Conservation (phyloP, 1,140 invertebrate genomes). For the Glossosoma conforme region DNA sequence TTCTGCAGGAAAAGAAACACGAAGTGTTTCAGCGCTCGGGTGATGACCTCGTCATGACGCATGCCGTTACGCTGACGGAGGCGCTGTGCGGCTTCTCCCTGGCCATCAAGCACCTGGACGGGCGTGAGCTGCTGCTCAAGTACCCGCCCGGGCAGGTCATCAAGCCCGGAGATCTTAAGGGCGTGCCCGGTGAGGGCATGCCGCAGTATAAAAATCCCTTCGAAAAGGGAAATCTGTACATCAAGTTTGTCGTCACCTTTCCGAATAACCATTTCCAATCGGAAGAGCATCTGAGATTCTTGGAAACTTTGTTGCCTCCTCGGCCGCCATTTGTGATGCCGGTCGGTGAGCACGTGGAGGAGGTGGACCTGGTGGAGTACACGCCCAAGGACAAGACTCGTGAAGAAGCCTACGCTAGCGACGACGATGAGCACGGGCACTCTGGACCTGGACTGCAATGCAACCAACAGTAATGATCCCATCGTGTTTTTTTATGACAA, state of each 20-base stretch:
- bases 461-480: slow-evolving; percentile 64
- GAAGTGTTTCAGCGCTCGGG: slow-evolving; percentile 67
- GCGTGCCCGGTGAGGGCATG: slow-evolving; percentile 85
- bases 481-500: too few species aligned
- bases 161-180: slow-evolving; percentile 74
- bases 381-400: slow-evolving; percentile 54
- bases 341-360: slow-evolving; percentile 71
- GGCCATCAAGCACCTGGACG: slow-evolving; percentile 80
- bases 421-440: slow-evolving; percentile 59
- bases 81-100: slow-evolving; percentile 86
- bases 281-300: slow-evolving; percentile 60
- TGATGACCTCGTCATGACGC: slow-evolving; percentile 71
- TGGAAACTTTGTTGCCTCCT: slow-evolving; percentile 68
- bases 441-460: slow-evolving; percentile 60
- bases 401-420: slow-evolving; percentile 62
- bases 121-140: slow-evolving; percentile 68
- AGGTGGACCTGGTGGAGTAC: slow-evolving; percentile 75
- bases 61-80: slow-evolving; percentile 74
- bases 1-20: slow-evolving; percentile 81
- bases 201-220: slow-evolving; percentile 77
- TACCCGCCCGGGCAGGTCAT: slow-evolving; percentile 70
- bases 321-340: slow-evolving; percentile 63
- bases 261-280: slow-evolving; percentile 75
- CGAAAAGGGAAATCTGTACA: slow-evolving; percentile 81
- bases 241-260: slow-evolving; percentile 81